These are phyloP conservation scores for Colistium nudipinnis DNA, from an alignment of 2,113 vertebrate species.

Conservation along the genomic window DNA sequence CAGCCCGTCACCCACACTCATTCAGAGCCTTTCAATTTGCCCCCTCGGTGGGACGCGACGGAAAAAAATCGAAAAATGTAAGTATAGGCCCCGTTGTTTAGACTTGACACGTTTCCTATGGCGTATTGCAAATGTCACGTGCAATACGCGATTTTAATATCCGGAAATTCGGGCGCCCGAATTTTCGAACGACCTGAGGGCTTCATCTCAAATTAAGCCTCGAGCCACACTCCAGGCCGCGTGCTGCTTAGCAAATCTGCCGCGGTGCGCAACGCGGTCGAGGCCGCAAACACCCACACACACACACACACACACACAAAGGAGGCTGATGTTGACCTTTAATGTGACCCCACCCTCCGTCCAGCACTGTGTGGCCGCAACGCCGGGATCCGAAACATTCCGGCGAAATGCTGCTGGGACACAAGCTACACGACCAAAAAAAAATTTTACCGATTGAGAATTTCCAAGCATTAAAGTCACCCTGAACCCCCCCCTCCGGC, in stretches of 20 bases:
- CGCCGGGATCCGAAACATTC: constrained; percentile 5
- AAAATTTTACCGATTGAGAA: constrained; percentile 54
- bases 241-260: constrained; percentile 54
- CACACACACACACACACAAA: background rate
- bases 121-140: too few relatives aligned
- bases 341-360: constrained; percentile 7
- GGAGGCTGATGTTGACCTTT: constrained; percentile 40
- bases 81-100: too few relatives aligned
- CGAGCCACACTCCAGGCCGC: constrained; percentile 53
- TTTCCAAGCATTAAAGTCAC: constrained; percentile 62
- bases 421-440: background rate
- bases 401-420: background rate
- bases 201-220: constrained; percentile 74
- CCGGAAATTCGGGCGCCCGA: too few relatives aligned
- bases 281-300: background rate
- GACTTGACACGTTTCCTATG: too few relatives aligned
- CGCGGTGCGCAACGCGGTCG: background rate
- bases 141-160: too few relatives aligned
- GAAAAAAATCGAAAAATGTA: too few relatives aligned
- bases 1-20: background rate
- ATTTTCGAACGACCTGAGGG: too few relatives aligned
- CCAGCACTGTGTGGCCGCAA: constrained; percentile 11
- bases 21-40: background rate
- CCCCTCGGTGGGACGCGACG: background rate
- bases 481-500: constrained; percentile 43